A percentile compares a stretch with the other conserved stretches of the same genome.
Conservation (phyloP, 2,797 vertebrate species). For the Lacerta viridis region DNA sequence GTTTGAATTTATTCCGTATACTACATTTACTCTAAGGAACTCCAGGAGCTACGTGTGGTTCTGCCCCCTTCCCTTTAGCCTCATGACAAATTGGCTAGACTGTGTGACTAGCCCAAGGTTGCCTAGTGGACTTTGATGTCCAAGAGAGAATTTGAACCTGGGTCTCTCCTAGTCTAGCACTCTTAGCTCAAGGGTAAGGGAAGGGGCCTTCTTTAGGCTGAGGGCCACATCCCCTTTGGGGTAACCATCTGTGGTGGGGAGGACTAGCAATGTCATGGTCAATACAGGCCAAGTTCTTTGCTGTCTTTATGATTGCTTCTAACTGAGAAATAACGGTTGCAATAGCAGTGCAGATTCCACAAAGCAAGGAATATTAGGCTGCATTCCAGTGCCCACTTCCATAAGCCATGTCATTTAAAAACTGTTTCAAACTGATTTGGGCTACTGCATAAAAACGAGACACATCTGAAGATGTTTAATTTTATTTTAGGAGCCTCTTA, state of each 20-base stretch:
- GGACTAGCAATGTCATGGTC: not conserved
- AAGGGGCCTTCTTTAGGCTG: no score
- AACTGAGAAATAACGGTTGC: no score
- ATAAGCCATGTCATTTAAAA: not conserved
- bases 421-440: not conserved
- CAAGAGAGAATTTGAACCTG: not conserved
- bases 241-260: no score
- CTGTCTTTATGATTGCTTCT: no score
- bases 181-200: no score
- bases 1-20: not conserved
- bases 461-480: not conserved
- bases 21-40: not conserved
- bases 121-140: not conserved
- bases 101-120: not conserved
- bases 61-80: no score
- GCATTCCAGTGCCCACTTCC: no score
- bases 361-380: no score
- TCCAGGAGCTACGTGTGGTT: not conserved
- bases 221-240: no score
- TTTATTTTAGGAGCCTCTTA: constrained; percentile 1
- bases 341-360: no score
- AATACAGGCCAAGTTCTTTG: no score
- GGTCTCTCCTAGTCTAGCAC: not conserved
- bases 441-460: not conserved
- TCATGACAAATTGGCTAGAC: not conserved